These are phyloP conservation scores for Drosophila lacertosa DNA, from an alignment of 1,140 invertebrate species.

Conservation along the genomic window DNA sequence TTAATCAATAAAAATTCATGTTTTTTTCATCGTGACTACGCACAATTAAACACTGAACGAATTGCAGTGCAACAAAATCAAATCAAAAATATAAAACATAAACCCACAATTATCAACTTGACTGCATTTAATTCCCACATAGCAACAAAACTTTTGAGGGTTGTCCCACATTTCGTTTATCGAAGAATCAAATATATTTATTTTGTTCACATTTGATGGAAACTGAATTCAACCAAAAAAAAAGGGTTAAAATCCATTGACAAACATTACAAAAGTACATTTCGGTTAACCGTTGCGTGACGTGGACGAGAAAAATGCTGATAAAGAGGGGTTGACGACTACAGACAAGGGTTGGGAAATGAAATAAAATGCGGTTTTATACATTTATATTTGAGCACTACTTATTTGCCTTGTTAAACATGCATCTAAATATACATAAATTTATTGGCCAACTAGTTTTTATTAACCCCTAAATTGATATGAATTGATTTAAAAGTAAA, in stretches of 20 bases:
- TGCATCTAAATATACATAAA: constrained; percentile 1
- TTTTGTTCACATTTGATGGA: constrained; percentile 17
- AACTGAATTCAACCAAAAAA: neutral
- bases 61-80: neutral
- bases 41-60: constrained; percentile 6
- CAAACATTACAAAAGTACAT: constrained; percentile 23
- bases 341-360: constrained; percentile 24
- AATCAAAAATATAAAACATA: neutral
- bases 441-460: neutral
- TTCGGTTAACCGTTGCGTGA: constrained; percentile 33
- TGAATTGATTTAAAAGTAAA: neutral
- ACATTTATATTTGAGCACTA: constrained; percentile 1
- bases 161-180: constrained; percentile 24
- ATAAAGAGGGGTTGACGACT: no score
- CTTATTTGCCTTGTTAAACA: neutral
- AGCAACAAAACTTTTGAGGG: neutral
- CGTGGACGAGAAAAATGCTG: neutral
- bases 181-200: constrained; percentile 12
- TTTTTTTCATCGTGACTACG: neutral
- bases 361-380: constrained; percentile 17
- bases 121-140: constrained; percentile 14
- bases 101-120: constrained; percentile 12
- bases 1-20: constrained; percentile 16
- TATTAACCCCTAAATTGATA: neutral
- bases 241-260: constrained; percentile 20